Evolutionary conservation across 2,113 vertebrate genomes (phyloP), one percentile per base, ranked within the genome.

Genomic region (Sciurus niger): DNA sequence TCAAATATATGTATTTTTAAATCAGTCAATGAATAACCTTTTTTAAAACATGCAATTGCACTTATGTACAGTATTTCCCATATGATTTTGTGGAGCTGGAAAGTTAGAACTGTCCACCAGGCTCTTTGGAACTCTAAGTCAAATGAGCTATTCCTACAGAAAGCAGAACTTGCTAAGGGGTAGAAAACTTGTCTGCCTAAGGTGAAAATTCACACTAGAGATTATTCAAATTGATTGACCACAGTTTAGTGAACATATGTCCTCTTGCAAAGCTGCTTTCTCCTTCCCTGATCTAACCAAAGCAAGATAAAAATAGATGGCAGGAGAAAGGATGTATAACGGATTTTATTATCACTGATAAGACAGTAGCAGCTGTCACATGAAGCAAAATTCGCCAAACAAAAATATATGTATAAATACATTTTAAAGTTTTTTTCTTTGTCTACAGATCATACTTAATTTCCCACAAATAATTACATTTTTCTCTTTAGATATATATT

Each of bases 261-360:
- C 55, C 67, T 94, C 34, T 22, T 90, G 67, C 9, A 96, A 93
- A 87, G 17, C 55, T 89, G 55, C n/a, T 93, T 96, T 95, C 40
- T 94, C 53, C n/a, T 83, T 88, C 48, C 16, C 30, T 84, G 76
- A 93, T 32, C 91, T 60, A 96, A 86, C 32, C 7, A 91, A 85
- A 92, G 16, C 16, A 77, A 22, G 25, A 80, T 22, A 96, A 96
- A 96, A 92, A 78, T 95, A 80, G 77, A 84, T 93, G 68, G 17
- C 48, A 90, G 28, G 2, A 72, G 53, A 93, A 96, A 25, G 20
- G 4, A 84, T 85, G 78, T 84, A 34, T 18, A 85, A 84, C 78
- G 92, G 51, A 94, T 89, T 93, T 97, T 90, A 86, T 83, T 74
- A 82, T 65, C 82, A 77, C 78, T 96, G 78, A 58, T 88, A 87